Base-by-base conservation (phyloP, 2,113 vertebrate genomes). In the Grammomys surdaster region DNA sequence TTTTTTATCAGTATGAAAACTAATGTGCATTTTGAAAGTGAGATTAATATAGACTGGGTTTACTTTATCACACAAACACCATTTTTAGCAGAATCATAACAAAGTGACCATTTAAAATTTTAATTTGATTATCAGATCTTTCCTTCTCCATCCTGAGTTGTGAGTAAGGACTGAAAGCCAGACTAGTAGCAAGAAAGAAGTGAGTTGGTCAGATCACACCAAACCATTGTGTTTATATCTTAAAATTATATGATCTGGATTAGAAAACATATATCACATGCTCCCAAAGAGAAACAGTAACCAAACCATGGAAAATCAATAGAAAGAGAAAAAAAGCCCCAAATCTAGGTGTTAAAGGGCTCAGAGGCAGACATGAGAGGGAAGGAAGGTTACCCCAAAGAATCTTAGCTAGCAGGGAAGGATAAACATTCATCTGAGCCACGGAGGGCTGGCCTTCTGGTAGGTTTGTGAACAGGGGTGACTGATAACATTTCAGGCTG, bases 1-100 rank as follows among this genome's bases (percentile, higher is more conserved):
- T 90, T 80, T 92, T 90, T 84, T 92, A 78, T 58, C n/a, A 51
- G 51, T 48, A 89, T 70, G 43, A 80, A 65, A 43, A 19, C 33
- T 84, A n/a, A 14, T 12, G 36, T 43, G 81, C 24, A 16, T 31
- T 9, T n/a, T 60, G 65, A 17, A 28, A 22, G 1, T 73, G 4
- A 9, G 63, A 40, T 16, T 90, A 63, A 69, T n/a, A 78, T 12
- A 24, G 72, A 6, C 24, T 84, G 31, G 7, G 17, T 75, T 87
- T 91, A 80, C 80, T 94, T 76, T 94, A 80, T 43, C 48, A 10
- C 82, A 40, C 40, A 65, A 54, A 36, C 85, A 17, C 46, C 40
- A 76, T 33, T 88, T 95, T 65, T 22, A 88, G 67, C 36, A 88
- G 10, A 46, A 4, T 89, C 93, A 88, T 67, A 63, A 58, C 51